Evolutionary conservation across 2,113 vertebrate species (phyloP).

Genomic region (Neomonachus schauinslandi): DNA sequence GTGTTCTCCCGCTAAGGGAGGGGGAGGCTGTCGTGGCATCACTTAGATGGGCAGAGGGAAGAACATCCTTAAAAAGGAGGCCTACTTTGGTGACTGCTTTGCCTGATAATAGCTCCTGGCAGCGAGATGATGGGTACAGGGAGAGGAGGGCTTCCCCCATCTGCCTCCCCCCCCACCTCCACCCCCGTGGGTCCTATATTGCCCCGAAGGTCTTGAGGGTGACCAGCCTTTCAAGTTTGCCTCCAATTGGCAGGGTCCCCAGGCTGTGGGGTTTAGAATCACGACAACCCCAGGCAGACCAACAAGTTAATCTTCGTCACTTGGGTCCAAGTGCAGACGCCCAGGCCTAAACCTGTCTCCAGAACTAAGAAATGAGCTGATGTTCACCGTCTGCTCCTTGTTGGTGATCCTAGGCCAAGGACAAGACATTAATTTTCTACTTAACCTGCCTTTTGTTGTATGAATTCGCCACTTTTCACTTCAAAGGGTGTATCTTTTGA

Average conservation of each 20-base stretch:
- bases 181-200: background rate
- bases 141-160: fast-evolving
- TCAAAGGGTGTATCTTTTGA: background rate
- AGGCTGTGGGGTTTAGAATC: background rate
- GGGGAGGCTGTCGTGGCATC: background rate
- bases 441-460: fast-evolving
- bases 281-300: background rate
- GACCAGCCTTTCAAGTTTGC: background rate
- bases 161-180: background rate
- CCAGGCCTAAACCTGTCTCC: background rate
- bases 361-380: fast-evolving
- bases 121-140: fast-evolving
- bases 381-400: background rate
- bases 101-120: background rate
- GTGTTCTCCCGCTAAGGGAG: fast-evolving
- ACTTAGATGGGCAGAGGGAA: background rate
- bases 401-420: background rate
- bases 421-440: fast-evolving
- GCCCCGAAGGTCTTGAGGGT: background rate
- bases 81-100: background rate
- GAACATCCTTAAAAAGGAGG: background rate
- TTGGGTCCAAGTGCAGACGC: no score
- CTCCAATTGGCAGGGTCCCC: fast-evolving
- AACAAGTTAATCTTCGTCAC: background rate
- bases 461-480: fast-evolving